Evolutionary conservation across 2,797 vertebrate species (phyloP).

Genomic region (Iguana delicatissima): DNA sequence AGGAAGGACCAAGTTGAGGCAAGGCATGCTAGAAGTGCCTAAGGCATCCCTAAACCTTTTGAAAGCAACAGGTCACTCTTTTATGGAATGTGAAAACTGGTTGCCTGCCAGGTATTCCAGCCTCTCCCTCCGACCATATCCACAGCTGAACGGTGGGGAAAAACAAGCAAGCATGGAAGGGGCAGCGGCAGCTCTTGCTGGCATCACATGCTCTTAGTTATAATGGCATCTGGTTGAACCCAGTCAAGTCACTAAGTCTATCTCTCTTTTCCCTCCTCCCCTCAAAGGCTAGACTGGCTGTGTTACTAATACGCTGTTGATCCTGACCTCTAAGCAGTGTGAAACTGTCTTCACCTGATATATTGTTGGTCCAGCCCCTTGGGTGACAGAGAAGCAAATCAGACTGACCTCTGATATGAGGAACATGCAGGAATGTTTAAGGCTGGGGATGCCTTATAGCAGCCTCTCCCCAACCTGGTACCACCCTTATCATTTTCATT

Average conservation of each 20-base stretch:
- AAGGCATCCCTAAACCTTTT: not conserved
- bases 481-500: no score
- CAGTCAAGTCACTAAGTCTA: not conserved
- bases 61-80: not conserved
- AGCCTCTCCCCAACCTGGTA: not conserved
- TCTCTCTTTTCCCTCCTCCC: not conserved
- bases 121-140: not conserved
- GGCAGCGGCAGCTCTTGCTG: not conserved
- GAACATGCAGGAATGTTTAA: no score
- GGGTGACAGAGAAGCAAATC: not conserved
- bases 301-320: not conserved
- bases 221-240: not conserved
- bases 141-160: not conserved
- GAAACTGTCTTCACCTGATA: not conserved
- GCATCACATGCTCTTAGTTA: no score
- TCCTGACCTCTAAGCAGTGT: accelerated
- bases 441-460: not conserved
- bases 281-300: not conserved
- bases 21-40: not conserved
- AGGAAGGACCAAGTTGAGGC: not conserved
- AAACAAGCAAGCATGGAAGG: not conserved
- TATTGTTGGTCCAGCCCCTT: no score
- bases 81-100: not conserved
- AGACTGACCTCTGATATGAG: not conserved
- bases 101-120: not conserved